A percentile compares a stretch with the other conserved stretches of the same genome.
phyloP scores from a whole-genome alignment of 2,113 vertebrate species.

The Irena cyanogastra region DNA sequence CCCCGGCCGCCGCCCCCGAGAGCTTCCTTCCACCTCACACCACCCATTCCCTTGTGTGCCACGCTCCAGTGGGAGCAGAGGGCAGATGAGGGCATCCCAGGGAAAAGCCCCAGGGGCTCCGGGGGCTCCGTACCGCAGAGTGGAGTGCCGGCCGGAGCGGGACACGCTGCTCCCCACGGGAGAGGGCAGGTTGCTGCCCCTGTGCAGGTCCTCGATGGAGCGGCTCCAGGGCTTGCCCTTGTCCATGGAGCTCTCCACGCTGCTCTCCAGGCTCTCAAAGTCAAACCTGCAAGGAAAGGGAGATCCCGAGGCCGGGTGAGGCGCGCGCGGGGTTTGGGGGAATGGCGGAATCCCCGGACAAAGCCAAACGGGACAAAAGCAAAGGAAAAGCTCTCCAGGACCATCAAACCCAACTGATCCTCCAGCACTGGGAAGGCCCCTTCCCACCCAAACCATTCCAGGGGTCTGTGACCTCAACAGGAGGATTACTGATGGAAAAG shows the following conservation, averaged over 20 bases:
- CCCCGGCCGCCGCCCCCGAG: background rate
- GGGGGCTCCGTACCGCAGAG: slow-evolving; percentile 70
- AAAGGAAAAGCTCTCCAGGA: background rate
- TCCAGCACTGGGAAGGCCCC: background rate
- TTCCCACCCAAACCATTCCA: background rate
- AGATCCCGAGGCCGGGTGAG: background rate
- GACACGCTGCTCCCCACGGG: slow-evolving; percentile 83
- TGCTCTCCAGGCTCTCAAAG: slow-evolving; percentile 88
- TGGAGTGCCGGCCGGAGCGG: slow-evolving; percentile 85
- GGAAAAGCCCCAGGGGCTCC: no score
- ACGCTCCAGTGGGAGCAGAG: no score
- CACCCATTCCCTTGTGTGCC: fast-evolving
- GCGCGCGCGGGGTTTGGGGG: fast-evolving
- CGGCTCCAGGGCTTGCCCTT: slow-evolving; percentile 92
- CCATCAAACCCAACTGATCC: background rate
- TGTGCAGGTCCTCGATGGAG: slow-evolving; percentile 95
- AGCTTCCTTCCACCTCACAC: background rate
- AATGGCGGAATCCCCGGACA: fast-evolving
- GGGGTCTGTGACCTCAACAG: background rate
- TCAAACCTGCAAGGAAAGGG: slow-evolving; percentile 80
- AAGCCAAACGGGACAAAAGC: fast-evolving
- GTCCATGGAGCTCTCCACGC: slow-evolving; percentile 82
- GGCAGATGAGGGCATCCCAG: background rate
- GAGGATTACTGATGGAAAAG: background rate
- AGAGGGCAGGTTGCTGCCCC: slow-evolving; percentile 83